These are phyloP conservation scores for Varanus salvator DNA, from an alignment of 2,113 vertebrate genomes.

Conservation along the genomic window DNA sequence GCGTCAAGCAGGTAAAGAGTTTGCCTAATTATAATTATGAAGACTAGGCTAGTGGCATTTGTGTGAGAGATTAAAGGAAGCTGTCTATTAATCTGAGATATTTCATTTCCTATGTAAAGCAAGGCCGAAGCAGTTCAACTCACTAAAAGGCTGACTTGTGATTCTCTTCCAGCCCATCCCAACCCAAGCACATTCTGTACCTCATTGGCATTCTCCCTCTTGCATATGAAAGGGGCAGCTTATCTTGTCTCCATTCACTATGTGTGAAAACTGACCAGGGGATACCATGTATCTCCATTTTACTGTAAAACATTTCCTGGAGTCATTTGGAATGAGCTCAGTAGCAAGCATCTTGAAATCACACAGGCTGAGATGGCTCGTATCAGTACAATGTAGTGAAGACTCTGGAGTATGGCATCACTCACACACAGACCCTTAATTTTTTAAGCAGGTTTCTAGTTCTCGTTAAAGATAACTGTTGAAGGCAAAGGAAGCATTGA, in stretches of 20 bases:
- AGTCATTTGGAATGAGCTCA: background rate
- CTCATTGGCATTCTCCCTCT: background rate
- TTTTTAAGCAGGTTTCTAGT: background rate
- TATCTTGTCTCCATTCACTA: background rate
- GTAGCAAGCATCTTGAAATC: conserved; percentile 15
- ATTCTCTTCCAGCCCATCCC: conserved; percentile 29
- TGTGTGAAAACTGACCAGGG: conserved; percentile 24
- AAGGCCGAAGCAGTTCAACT: conserved; percentile 20
- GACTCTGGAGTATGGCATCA: background rate
- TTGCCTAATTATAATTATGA: conserved; percentile 38
- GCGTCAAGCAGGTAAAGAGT: conserved; percentile 34
- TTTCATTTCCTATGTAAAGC: conserved; percentile 34
- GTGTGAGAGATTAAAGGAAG: conserved; percentile 24
- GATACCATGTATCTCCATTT: background rate
- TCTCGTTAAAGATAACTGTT: background rate
- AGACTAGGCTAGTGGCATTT: conserved; percentile 10
- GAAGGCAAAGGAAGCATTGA: too few species aligned
- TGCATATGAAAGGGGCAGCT: background rate
- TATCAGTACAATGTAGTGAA: background rate
- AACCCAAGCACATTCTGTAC: background rate
- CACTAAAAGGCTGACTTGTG: conserved; percentile 6
- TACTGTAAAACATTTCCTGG: conserved; percentile 8
- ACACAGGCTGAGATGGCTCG: background rate
- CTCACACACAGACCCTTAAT: background rate
- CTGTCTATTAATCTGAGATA: conserved; percentile 25